Base-by-base conservation (phyloP, 1,140 invertebrate species). In the Archegozetes longisetosus region DNA sequence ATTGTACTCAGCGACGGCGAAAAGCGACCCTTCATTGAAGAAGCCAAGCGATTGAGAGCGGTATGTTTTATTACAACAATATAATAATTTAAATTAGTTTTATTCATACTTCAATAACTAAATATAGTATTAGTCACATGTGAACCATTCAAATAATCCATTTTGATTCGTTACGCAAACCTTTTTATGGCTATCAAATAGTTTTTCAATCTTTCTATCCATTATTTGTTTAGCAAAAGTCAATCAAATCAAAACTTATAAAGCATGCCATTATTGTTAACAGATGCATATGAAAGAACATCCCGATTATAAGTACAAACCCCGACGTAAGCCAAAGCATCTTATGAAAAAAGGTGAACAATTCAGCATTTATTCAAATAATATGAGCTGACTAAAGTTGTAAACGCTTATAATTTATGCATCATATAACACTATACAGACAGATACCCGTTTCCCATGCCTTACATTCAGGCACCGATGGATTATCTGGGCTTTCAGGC, bases 21-120 rank as follows among this genome's bases (percentile, higher is more conserved):
- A 69, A 98, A 98, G 75, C 77, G 92, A 63, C 94, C 94, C 3
- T 98, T 97, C 74, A 98, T 98, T 62, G 94, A 98, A 71, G 91
- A 97, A 71, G 89, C 89, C 4, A 92, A 92, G 70, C 77, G 87
- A 63, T 77, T 92, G 60, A 73, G 88, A 23, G 85, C 86, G 0
- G 73, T 40, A 40, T 40, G 32, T 40, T 9, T 40, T 40, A 17
- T 40, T 40, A 9, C 17, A 40, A 9, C 32, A 40, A 40, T 40
- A 40, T 40, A 40, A 40, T 17, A 40, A 40, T n/a, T n/a, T n/a
- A n/a, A n/a, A n/a, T n/a, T n/a, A n/a, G n/a, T n/a, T n/a, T n/a
- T n/a, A n/a, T n/a, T n/a, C n/a, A n/a, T 17, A 40, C 6, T 40
- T 40, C 32, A 40, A 40, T 40, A 40, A 40, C 6, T 40, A 40